These are phyloP conservation scores for Abscondita cerata DNA, from an alignment of 2,888 invertebrate genomes.

Conservation along the genomic window DNA sequence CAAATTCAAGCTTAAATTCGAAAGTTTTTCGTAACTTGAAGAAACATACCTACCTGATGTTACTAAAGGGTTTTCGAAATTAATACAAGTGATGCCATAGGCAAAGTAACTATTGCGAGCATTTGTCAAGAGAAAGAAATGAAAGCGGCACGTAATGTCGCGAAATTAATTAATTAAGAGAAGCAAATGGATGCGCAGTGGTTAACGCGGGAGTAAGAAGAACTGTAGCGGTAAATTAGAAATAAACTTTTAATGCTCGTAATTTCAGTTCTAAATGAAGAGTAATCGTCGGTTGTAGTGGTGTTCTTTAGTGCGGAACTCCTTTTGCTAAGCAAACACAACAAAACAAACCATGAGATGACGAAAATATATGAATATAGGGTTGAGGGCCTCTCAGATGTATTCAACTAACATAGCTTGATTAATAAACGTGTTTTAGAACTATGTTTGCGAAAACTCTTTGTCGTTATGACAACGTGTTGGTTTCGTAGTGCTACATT, in stretches of 20 bases:
- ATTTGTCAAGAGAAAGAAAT: constrained; percentile 37
- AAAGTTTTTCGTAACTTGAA: too few species aligned
- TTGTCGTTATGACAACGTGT: background rate
- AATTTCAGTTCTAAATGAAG: constrained; percentile 46
- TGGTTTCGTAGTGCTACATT: too few species aligned
- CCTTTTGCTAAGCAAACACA: constrained; percentile 18
- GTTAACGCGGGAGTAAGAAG: constrained; percentile 42
- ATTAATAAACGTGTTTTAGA: constrained; percentile 1
- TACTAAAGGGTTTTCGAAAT: background rate
- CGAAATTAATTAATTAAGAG: constrained; percentile 47
- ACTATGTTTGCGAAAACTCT: background rate
- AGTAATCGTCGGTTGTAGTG: constrained; percentile 38
- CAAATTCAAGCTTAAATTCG: too few species aligned
- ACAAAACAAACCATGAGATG: constrained; percentile 17
- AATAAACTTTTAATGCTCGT: constrained; percentile 48
- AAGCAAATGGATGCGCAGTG: constrained; percentile 41
- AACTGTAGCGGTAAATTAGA: constrained; percentile 46
- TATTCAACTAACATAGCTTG: background rate
- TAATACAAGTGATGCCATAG: constrained; percentile 19
- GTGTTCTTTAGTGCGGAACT: constrained; percentile 19
- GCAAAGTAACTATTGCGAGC: constrained; percentile 27
- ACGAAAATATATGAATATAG: constrained; percentile 18
- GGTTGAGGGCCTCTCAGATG: background rate
- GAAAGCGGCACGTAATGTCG: constrained; percentile 43
- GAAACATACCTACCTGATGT: too few species aligned